Percentiles rank a stretch among this genome's conserved stretches.
Evolutionary conservation across 2,113 vertebrate species (phyloP).

Genomic region (Arizona elegans): DNA sequence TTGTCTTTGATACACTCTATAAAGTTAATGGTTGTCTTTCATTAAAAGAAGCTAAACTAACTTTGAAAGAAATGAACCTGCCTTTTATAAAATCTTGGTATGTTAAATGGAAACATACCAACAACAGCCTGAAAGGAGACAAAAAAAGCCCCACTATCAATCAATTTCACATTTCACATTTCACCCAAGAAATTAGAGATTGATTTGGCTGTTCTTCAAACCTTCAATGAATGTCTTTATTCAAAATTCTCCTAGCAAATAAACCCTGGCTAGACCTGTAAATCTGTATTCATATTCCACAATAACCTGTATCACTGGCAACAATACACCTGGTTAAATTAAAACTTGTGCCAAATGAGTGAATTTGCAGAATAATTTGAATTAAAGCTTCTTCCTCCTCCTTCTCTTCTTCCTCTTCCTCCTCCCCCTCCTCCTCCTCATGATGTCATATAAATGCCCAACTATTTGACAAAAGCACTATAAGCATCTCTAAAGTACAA

Average conservation of each 20-base stretch:
- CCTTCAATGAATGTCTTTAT: background rate
- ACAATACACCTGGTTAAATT: background rate
- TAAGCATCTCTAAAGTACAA: background rate
- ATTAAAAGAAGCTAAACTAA: background rate
- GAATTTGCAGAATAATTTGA: background rate
- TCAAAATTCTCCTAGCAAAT: background rate
- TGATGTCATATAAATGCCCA: background rate
- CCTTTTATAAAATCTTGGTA: background rate
- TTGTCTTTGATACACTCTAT: background rate
- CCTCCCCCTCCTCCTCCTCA: background rate
- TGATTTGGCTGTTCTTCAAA: background rate
- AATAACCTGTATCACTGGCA: background rate
- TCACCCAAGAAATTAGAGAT: background rate
- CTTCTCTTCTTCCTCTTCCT: too few relatives aligned
- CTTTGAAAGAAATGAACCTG: background rate
- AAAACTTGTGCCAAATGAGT: background rate
- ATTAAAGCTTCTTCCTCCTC: background rate
- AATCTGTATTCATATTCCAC: background rate
- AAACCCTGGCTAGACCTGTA: background rate
- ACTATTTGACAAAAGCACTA: background rate
- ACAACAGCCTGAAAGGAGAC: constrained; percentile 1
- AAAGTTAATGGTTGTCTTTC: background rate
- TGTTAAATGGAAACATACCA: background rate
- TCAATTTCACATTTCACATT: background rate
- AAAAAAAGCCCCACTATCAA: background rate